Conservation (phyloP, 2,888 invertebrate genomes). For the Lasioglossum oenotherae region DNA sequence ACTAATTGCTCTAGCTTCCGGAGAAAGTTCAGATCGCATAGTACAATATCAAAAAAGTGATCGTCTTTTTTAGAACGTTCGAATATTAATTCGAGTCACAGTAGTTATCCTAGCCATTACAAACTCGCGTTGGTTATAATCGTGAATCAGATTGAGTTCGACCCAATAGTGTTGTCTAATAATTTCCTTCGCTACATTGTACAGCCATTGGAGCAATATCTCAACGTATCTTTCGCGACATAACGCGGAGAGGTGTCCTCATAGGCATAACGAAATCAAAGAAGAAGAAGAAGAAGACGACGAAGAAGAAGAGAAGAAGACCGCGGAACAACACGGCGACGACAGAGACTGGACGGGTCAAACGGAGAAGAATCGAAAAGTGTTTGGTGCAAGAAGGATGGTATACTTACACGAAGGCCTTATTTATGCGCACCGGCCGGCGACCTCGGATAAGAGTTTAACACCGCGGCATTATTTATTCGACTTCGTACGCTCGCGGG, state of each 20-base stretch:
- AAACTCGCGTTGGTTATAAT: too few species aligned
- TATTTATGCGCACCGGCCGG: constrained; percentile 80
- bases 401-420: constrained; percentile 70
- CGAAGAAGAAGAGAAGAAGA: neutral
- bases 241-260: constrained; percentile 4
- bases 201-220: neutral
- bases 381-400: constrained; percentile 50
- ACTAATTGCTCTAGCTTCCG: too few species aligned
- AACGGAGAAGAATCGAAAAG: constrained; percentile 39
- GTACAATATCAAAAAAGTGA: too few species aligned
- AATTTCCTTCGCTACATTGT: neutral
- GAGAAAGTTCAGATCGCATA: too few species aligned
- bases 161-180: neutral
- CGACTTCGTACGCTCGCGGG: constrained; percentile 50
- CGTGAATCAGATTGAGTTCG: too few species aligned
- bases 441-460: constrained; percentile 83
- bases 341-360: constrained; percentile 13
- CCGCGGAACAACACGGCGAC: constrained; percentile 6
- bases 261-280: constrained; percentile 17
- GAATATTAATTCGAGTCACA: too few species aligned
- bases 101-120: too few species aligned
- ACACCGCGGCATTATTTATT: constrained; percentile 83
- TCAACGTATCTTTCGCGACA: constrained; percentile 1
- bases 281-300: neutral
- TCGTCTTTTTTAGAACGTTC: too few species aligned